Evolutionary conservation across 2,888 invertebrate genomes (phyloP).

Genomic region (Conchocele bisecta): DNA sequence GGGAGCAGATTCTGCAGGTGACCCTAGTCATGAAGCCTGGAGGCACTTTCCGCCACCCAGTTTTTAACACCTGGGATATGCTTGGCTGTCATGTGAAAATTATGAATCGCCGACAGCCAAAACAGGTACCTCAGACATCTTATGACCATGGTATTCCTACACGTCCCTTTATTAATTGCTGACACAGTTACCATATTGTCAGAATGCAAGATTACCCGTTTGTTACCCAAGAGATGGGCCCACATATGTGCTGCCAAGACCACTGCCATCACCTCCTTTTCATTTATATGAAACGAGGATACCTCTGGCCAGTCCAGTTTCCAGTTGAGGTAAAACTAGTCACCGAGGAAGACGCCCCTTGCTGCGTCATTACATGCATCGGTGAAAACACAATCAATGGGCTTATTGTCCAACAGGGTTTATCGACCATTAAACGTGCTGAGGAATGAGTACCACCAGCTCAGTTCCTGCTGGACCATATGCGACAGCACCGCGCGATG

Average conservation of each 20-base stretch:
- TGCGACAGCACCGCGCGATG: constrained; percentile 4
- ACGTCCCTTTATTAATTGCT: constrained; percentile 25
- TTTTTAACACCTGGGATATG: constrained; percentile 16
- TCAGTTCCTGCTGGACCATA: constrained; percentile 7
- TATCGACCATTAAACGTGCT: constrained; percentile 26
- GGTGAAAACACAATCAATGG: constrained; percentile 18
- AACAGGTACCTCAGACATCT: constrained; percentile 18
- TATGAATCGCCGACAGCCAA: constrained; percentile 26
- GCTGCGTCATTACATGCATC: constrained; percentile 23
- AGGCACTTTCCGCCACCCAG: constrained; percentile 13
- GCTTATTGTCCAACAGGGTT: constrained; percentile 18
- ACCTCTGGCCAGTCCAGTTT: constrained; percentile 8
- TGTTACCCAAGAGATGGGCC: constrained; percentile 16
- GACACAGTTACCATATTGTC: constrained; percentile 31
- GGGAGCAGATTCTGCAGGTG: background rate
- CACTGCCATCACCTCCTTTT: constrained; percentile 19
- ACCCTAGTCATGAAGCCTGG: constrained; percentile 13
- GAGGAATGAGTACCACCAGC: constrained; percentile 25
- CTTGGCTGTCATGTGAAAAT: constrained; percentile 19
- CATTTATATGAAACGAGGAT: constrained; percentile 15
- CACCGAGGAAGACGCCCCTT: constrained; percentile 1
- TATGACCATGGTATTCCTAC: constrained; percentile 6
- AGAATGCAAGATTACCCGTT: constrained; percentile 7
- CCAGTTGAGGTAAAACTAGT: constrained; percentile 34
- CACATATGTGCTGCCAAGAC: constrained; percentile 13